Percentiles rank a stretch among this genome's conserved stretches.
Conservation (phyloP, 1,140 invertebrate genomes). For the Tetragonula clypearis region DNA sequence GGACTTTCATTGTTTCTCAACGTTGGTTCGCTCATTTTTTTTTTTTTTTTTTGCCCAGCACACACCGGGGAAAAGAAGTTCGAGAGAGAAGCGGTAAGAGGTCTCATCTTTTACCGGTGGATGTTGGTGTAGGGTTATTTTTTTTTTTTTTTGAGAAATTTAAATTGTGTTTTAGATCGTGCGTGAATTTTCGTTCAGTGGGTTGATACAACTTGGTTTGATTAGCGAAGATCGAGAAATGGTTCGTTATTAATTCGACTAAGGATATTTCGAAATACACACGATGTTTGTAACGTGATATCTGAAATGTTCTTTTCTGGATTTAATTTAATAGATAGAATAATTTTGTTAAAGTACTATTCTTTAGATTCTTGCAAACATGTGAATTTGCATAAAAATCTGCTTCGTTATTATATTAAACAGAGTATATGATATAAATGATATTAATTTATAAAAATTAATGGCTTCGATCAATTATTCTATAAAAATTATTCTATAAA, state of each 20-base stretch:
- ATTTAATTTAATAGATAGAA: no score
- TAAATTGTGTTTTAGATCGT: not conserved
- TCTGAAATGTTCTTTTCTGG: no score
- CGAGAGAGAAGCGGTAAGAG: not conserved
- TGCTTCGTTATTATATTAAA: no score
- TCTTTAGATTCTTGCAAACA: no score
- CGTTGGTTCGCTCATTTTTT: conserved; percentile 9
- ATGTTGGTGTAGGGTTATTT: no score
- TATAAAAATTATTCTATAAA: not conserved
- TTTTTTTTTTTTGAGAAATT: not conserved
- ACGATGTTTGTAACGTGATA: no score
- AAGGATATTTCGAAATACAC: no score
- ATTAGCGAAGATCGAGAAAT: no score
- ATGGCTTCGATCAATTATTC: not conserved
- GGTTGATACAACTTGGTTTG: not conserved
- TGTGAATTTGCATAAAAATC: no score
- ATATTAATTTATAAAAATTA: not conserved
- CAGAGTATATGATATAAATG: not conserved
- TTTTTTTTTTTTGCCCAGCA: not conserved
- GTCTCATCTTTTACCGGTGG: not conserved
- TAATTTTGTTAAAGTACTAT: no score
- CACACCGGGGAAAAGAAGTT: not conserved
- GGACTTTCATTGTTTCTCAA: conserved; percentile 40
- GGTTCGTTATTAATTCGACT: no score
- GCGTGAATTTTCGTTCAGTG: no score